A percentile compares a stretch with the other conserved stretches of the same genome.
phyloP scores from a whole-genome alignment of 64 coral and sea anemone genomes.

The Hydrozoanthus tunicans region DNA sequence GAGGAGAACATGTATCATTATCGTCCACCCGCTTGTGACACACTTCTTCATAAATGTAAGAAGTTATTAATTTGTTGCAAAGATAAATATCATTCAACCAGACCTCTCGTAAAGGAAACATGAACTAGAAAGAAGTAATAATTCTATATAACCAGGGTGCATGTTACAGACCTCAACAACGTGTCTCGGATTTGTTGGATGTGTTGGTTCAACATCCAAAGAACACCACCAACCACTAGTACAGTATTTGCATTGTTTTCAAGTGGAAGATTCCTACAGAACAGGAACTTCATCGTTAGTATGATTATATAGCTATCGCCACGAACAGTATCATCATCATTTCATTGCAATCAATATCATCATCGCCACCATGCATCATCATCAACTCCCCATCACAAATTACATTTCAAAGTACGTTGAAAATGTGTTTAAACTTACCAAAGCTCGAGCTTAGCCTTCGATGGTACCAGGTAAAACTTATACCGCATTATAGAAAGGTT shows the following conservation, averaged over 20 bases:
- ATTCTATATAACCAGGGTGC: no score
- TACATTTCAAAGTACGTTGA: neutral
- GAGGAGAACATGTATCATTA: no score
- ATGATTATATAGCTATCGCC: neutral
- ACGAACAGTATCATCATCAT: neutral
- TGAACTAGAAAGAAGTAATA: no score
- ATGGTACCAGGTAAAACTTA: no score
- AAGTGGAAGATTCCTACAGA: conserved; percentile 78
- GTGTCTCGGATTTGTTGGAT: conserved; percentile 45
- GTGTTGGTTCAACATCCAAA: conserved; percentile 71
- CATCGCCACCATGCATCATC: neutral
- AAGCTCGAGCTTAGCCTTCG: no score
- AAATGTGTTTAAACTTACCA: no score
- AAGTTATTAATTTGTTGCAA: no score
- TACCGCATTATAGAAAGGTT: no score
- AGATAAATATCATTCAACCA: no score
- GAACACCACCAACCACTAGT: conserved; percentile 82
- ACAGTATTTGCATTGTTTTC: conserved; percentile 83
- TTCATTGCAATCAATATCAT: neutral
- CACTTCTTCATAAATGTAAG: no score
- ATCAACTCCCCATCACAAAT: neutral
- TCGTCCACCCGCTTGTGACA: no score
- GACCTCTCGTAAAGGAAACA: no score
- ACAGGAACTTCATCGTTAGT: neutral
- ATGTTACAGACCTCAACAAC: conserved; percentile 48